These are phyloP conservation scores for Parambassis ranga DNA, from an alignment of 2,797 vertebrate species.

Conservation along the genomic window DNA sequence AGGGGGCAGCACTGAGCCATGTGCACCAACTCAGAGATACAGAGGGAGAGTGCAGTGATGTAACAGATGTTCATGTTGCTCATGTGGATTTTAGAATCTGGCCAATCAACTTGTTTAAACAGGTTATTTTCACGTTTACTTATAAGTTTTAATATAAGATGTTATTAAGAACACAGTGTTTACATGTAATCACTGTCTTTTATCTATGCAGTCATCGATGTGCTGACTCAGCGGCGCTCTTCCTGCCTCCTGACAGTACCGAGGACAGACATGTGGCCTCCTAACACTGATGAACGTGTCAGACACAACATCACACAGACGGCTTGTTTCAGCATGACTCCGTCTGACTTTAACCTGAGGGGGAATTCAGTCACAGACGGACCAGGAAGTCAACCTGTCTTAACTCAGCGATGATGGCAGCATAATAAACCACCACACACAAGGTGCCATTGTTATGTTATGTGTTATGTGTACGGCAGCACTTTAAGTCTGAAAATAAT, in stretches of 20 bases:
- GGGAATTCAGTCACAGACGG: background rate
- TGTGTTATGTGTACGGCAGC: no score
- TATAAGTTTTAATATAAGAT: no score
- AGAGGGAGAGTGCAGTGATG: no score
- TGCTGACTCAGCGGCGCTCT: background rate
- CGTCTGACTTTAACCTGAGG: background rate
- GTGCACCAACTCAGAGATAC: background rate
- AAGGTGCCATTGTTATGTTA: background rate
- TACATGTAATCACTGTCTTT: no score
- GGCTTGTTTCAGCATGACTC: conserved; percentile 13
- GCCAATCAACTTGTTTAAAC: no score
- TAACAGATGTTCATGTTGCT: no score
- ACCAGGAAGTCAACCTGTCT: conserved; percentile 21
- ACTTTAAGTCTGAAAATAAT: no score
- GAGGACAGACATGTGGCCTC: background rate
- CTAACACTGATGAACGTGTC: background rate
- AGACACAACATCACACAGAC: background rate
- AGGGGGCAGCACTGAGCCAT: background rate
- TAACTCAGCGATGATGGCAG: conserved; percentile 3
- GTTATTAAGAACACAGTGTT: no score
- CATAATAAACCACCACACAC: background rate
- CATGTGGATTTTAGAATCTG: no score
- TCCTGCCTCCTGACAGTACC: background rate
- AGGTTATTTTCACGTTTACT: no score
- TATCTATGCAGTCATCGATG: background rate